Conservation (phyloP, 2,888 invertebrate genomes). For the Chymomyza caudatula region DNA sequence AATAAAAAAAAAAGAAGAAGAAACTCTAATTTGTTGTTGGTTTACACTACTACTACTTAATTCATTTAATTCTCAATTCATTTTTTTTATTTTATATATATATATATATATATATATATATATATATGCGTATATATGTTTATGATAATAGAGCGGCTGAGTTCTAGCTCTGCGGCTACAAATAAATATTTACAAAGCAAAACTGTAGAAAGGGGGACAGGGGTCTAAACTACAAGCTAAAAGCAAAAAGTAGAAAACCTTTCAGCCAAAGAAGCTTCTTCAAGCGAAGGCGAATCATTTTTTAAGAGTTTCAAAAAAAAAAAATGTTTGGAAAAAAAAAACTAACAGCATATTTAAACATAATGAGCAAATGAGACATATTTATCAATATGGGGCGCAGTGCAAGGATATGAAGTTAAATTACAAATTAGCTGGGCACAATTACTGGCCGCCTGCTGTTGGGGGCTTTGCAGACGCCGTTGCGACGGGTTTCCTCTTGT, state of each 20-base stretch:
- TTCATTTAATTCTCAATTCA: constrained; percentile 39
- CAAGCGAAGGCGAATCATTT: constrained; percentile 5
- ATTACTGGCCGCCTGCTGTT: neutral
- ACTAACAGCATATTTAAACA: constrained; percentile 2
- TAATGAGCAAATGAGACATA: constrained; percentile 7
- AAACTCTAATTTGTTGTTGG: neutral
- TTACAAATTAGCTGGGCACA: neutral
- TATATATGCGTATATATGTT: neutral
- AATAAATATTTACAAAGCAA: constrained; percentile 68
- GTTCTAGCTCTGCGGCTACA: constrained; percentile 38
- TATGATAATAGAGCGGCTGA: neutral
- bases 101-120: constrained; percentile 31
- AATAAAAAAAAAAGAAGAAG: constrained; percentile 23
- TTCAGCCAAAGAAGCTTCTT: constrained; percentile 8
- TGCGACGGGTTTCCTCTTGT: too few relatives aligned
- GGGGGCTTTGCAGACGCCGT: constrained; percentile 12
- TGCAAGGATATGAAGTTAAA: neutral
- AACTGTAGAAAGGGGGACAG: neutral
- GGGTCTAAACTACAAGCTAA: constrained; percentile 9
- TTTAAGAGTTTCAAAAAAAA: constrained; percentile 1
- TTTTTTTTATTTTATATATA: neutral
- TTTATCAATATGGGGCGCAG: constrained; percentile 2
- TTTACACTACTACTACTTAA: neutral
- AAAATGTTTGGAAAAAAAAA: constrained; percentile 17
- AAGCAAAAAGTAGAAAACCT: neutral